Percentiles rank a stretch among this genome's conserved stretches.
These are phyloP conservation scores for Sitodiplosis mosellana DNA, from an alignment of 1,140 invertebrate species.

Conservation along the genomic window DNA sequence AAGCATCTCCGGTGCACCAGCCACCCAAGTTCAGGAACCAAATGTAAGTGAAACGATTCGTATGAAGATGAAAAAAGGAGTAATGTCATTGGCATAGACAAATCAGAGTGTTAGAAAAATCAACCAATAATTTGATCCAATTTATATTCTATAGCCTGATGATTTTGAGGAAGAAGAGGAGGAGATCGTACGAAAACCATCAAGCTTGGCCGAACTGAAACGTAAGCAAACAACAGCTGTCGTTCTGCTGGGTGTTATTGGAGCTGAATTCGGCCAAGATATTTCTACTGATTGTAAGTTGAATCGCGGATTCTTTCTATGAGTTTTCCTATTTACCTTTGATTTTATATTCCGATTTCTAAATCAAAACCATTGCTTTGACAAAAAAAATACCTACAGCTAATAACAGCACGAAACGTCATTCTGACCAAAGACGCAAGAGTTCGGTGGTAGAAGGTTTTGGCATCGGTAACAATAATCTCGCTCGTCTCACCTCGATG, in stretches of 20 bases:
- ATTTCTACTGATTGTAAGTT: conserved; percentile 42
- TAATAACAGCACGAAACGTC: conserved; percentile 26
- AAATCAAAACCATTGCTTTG: neutral
- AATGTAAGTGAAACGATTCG: conserved; percentile 2
- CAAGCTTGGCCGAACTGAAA: conserved; percentile 69
- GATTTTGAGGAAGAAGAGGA: conserved; percentile 78
- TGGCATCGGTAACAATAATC: conserved; percentile 76
- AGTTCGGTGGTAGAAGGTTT: conserved; percentile 77
- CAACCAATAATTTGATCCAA: no score
- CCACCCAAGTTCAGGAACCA: conserved; percentile 9
- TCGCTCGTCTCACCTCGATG: conserved; percentile 80
- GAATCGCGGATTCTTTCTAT: neutral
- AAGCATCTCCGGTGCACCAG: conserved; percentile 7
- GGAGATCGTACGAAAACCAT: conserved; percentile 56
- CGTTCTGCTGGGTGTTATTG: conserved; percentile 89
- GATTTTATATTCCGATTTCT: neutral
- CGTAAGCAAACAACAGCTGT: conserved; percentile 94
- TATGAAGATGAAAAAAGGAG: neutral
- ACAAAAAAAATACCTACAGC: conserved; percentile 2
- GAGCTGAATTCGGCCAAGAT: conserved; percentile 93
- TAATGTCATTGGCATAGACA: no score
- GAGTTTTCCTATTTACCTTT: neutral
- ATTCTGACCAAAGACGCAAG: conserved; percentile 43
- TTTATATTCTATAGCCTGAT: conserved; percentile 23
- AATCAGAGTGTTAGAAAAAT: no score